Evolutionary conservation across 2,113 vertebrate genomes (phyloP).

Genomic region (Sinocyclocheilus anophthalmus): DNA sequence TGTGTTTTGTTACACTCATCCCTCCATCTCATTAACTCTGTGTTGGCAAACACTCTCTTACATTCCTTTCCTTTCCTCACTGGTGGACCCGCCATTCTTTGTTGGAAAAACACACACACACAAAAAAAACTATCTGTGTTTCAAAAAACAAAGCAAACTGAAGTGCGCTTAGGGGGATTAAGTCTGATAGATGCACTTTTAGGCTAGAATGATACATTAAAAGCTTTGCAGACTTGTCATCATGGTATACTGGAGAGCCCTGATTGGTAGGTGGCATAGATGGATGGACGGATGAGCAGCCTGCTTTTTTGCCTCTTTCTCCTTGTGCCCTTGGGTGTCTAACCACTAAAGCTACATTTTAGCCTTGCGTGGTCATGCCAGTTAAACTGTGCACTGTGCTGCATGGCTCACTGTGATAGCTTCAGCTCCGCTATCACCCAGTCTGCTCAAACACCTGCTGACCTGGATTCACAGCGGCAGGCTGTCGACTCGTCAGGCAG

Average conservation of each 20-base stretch:
- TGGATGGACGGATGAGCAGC: neutral
- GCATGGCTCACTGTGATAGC: constrained; percentile 5
- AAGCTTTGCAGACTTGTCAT: constrained; percentile 59
- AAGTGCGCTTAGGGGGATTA: constrained; percentile 63
- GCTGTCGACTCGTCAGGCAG: constrained; percentile 41
- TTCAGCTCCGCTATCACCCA: constrained; percentile 21
- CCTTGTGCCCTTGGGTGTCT: constrained; percentile 2
- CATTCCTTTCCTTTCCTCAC: neutral
- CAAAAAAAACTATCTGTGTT: neutral
- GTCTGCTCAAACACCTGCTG: constrained; percentile 66
- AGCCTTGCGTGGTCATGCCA: neutral
- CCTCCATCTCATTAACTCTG: neutral
- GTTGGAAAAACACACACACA: constrained; percentile 1
- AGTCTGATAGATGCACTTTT: constrained; percentile 60
- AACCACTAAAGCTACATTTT: constrained; percentile 40
- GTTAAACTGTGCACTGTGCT: neutral
- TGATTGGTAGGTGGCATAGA: constrained; percentile 17
- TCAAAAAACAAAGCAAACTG: constrained; percentile 28
- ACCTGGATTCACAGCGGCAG: constrained; percentile 67
- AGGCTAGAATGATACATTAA: constrained; percentile 64
- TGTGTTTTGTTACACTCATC: neutral
- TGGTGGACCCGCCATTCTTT: neutral
- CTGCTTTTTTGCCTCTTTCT: neutral
- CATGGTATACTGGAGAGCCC: constrained; percentile 62
- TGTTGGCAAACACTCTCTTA: neutral